Evolutionary conservation across 2,888 invertebrate genomes (phyloP).

Genomic region (Napeogenes inachia): DNA sequence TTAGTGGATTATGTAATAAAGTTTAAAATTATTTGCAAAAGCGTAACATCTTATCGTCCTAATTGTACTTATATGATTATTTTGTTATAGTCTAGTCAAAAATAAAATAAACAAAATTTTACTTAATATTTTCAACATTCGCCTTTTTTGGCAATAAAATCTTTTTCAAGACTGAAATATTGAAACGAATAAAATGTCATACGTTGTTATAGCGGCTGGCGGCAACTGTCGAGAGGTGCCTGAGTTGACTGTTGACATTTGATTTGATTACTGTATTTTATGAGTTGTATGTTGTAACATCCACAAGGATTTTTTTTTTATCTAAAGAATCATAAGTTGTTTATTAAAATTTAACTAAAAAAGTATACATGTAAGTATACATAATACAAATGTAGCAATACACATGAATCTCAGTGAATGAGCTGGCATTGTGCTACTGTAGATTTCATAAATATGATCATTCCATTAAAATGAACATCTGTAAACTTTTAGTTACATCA

Average conservation of each 20-base stretch:
- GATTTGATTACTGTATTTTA: too few species aligned
- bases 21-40: too few species aligned
- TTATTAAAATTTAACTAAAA: too few species aligned
- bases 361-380: slow-evolving; percentile 9
- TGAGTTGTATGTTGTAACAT: too few species aligned
- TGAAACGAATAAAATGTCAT: neutral
- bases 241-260: too few species aligned
- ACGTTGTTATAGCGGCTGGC: slow-evolving; percentile 43
- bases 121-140: slow-evolving; percentile 26
- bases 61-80: slow-evolving; percentile 49
- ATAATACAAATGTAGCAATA: slow-evolving; percentile 37
- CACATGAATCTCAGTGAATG: slow-evolving; percentile 48
- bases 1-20: too few species aligned
- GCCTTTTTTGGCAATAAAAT: slow-evolving; percentile 1
- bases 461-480: slow-evolving; percentile 47
- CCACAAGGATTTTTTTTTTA: too few species aligned
- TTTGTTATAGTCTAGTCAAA: slow-evolving; percentile 54
- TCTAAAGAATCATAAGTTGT: too few species aligned
- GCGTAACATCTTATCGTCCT: neutral
- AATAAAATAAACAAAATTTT: slow-evolving; percentile 37
- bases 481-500: slow-evolving; percentile 24
- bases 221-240: slow-evolving; percentile 3
- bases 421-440: slow-evolving; percentile 29
- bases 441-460: slow-evolving; percentile 46
- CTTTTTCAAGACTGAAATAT: slow-evolving; percentile 46